A percentile compares a stretch with the other conserved stretches of the same genome.
These are phyloP conservation scores for Mimachlamys varia DNA, from an alignment of 2,888 invertebrate genomes.

Conservation along the genomic window DNA sequence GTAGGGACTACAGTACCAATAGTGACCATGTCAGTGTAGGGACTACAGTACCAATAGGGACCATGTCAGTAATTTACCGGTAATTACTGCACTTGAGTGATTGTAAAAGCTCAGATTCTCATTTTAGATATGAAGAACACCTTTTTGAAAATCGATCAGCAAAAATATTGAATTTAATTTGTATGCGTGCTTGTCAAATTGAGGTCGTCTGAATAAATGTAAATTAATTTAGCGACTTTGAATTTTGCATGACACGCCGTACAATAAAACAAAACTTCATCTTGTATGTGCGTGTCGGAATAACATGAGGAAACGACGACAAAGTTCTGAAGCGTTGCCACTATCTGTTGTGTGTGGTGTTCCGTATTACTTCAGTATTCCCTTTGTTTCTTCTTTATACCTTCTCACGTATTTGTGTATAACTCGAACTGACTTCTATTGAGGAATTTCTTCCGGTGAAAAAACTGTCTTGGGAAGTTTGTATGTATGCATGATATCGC, in stretches of 20 bases:
- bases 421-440: conserved; percentile 32
- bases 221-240: conserved; percentile 20
- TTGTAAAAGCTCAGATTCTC: background rate
- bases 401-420: background rate
- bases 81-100: background rate
- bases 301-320: background rate
- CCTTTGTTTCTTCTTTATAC: conserved; percentile 13
- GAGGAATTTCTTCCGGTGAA: background rate
- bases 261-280: too few relatives aligned
- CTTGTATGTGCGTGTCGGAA: background rate
- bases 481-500: conserved; percentile 15
- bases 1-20: too few relatives aligned
- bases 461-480: background rate
- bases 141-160: background rate
- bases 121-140: background rate
- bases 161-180: background rate
- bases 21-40: background rate
- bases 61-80: background rate
- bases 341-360: background rate
- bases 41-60: background rate
- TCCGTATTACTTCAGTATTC: background rate
- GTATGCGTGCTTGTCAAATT: background rate
- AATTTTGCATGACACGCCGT: background rate
- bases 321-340: background rate
- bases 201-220: background rate